phyloP scores from a whole-genome alignment of 2,113 vertebrate species.

The Dissostichus mawsoni region DNA sequence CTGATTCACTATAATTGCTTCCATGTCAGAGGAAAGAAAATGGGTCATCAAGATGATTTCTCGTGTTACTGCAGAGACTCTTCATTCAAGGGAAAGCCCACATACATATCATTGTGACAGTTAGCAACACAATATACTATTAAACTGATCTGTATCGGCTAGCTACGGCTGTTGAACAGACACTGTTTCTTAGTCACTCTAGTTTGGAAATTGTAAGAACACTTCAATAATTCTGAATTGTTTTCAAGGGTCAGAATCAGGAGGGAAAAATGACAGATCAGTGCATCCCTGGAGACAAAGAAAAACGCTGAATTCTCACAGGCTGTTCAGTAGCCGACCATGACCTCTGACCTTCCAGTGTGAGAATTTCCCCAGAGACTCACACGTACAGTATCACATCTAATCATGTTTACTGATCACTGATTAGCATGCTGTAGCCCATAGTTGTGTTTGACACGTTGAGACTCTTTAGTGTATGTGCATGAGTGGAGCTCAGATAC shows the following conservation, averaged over 20 bases:
- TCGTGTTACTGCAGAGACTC: neutral
- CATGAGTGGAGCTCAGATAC: neutral
- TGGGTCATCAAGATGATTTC: slow-evolving; percentile 4
- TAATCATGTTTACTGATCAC: too few relatives aligned
- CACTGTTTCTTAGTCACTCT: too few relatives aligned
- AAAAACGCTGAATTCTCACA: neutral
- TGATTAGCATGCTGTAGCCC: too few relatives aligned
- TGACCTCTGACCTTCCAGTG: slow-evolving; percentile 17
- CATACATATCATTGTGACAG: neutral
- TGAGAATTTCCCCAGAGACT: neutral
- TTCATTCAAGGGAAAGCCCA: neutral
- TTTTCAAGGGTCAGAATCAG: neutral
- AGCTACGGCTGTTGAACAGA: neutral
- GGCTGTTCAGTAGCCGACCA: neutral
- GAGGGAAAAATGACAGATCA: neutral
- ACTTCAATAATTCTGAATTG: too few relatives aligned
- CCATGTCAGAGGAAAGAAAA: neutral
- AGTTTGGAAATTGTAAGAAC: too few relatives aligned
- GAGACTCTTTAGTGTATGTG: too few relatives aligned
- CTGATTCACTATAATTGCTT: neutral
- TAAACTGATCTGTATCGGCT: neutral
- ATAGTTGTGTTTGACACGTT: too few relatives aligned
- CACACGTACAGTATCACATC: too few relatives aligned
- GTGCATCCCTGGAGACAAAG: neutral
- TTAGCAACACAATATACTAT: neutral